Evolutionary conservation across 2,113 vertebrate species (phyloP).

Genomic region (Pandion haliaetus): DNA sequence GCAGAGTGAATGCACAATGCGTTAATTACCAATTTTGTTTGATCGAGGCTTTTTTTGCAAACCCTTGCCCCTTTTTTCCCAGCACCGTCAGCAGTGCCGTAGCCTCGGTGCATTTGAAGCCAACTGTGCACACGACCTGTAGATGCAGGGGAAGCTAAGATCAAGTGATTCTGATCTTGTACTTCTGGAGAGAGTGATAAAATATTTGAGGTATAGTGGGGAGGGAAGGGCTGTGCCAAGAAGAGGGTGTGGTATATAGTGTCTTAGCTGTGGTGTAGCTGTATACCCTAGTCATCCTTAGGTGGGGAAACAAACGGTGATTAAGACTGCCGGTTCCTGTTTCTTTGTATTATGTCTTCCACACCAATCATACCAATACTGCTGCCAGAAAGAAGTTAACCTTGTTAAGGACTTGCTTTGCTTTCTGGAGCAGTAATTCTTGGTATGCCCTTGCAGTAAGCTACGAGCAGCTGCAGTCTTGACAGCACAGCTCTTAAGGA

Average conservation of each 20-base stretch:
- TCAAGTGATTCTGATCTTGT: not conserved
- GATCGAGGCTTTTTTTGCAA: not conserved
- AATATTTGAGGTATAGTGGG: conserved; percentile 17
- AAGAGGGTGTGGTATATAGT: not conserved
- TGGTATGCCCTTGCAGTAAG: not conserved
- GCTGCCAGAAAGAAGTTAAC: conserved; percentile 4
- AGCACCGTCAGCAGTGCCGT: not conserved
- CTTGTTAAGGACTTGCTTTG: not conserved
- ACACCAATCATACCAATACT: not conserved
- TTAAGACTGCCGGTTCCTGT: not conserved
- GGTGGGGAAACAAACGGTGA: not conserved
- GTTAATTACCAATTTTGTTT: not conserved
- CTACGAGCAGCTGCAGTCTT: not conserved
- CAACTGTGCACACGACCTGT: accelerated
- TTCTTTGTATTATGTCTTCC: not conserved
- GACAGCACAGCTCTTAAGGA: not conserved
- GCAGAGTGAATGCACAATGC: not conserved
- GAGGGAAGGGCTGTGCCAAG: not conserved
- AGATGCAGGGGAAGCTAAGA: not conserved
- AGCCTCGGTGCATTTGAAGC: not conserved
- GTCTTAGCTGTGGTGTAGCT: not conserved
- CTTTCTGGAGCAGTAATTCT: not conserved
- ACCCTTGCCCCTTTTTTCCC: not conserved
- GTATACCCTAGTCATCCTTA: not conserved
- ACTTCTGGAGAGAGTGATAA: not conserved